Base-by-base conservation (phyloP, 1,140 invertebrate genomes). In the Agrilus planipennis region DNA sequence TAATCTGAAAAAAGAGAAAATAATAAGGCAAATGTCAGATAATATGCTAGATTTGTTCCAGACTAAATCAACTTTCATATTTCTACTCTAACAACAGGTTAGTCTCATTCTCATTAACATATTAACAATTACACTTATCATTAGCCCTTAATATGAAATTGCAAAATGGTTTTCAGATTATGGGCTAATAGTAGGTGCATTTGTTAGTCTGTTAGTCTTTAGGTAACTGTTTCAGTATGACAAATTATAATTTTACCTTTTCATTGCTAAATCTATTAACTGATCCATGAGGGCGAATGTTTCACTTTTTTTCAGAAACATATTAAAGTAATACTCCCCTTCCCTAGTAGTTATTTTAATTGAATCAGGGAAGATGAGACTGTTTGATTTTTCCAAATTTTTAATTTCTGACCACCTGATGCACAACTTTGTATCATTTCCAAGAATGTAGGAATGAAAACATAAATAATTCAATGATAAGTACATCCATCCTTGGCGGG, bases 261-360 rank as follows among this genome's bases (percentile, higher is more conserved):
- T 91, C 78, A 97, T 94, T 29, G 92, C 92, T 66, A 97, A 79
- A 68, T 97, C 96, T 31, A 89, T 88, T 23, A 99, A 68, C 65
- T 97, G 93, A 54, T 92, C 82, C 80, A 96, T 94, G 39, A 97
- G 61, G 28, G 74, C 71, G 65, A 85, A 95, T 1, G 90, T 90
- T 63, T 98, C 91, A 27, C 73, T 76, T 58, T 88, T 88, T 52
- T 80, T 83, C 34, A 91, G 62, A 55, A 98, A 84, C 78, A 96
- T 79, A 16, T 84, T 88, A 66, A 95, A 95, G 59, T 81, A 75
- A 68, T 89, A 79, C 73, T 80, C 79, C 47, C 71, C 75, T 54
- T 89, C 80, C 51, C 88, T 72, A 2, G 89, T 93, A 11, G 76
- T 73, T 4, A 94, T 76, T 62, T 74, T 78, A 28, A 95, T 87